Evolutionary conservation across 2,888 invertebrate genomes (phyloP), one percentile per base, ranked within the genome.

Genomic region (Platerodrilus igneus): DNA sequence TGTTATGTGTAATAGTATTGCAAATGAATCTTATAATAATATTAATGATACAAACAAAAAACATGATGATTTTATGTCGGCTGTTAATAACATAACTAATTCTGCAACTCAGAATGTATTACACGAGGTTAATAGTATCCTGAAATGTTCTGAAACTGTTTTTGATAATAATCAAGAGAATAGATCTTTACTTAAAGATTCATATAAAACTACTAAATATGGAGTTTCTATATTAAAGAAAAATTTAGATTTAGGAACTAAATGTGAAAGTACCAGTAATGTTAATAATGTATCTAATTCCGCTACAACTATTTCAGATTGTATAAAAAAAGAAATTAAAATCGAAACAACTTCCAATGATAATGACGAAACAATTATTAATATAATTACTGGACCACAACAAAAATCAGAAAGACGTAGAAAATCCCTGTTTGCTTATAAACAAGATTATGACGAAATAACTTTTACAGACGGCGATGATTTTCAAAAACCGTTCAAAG

Each of bases 31-130:
- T 0, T 70, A 73, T 68, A 73, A 71, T 55, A 76, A 77, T 38
- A 71, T 74, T 44, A 71, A 73, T 48, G 73, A 72, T 42, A 74
- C 74, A 1, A 72, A 74, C 3, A 74, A 74, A 2, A 73, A 74
- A 51, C 70, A 71, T 5, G 72, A 74, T 22, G 72, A 72, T 10
- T n/a, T n/a, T n/a, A n/a, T n/a, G n/a, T n/a, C n/a, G n/a, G n/a
- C n/a, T n/a, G n/a, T n/a, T n/a, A n/a, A n/a, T n/a, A n/a, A n/a
- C n/a, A n/a, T n/a, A n/a, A n/a, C n/a, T n/a, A n/a, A n/a, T n/a
- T n/a, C n/a, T n/a, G n/a, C n/a, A n/a, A n/a, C n/a, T n/a, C n/a
- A n/a, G n/a, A n/a, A n/a, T n/a, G n/a, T n/a, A n/a, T n/a, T n/a
- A n/a, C n/a, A n/a, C n/a, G n/a, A n/a, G n/a, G n/a, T n/a, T n/a